phyloP scores from a whole-genome alignment of 1,140 invertebrate species.

The Apis mellifera region Amel_HAv3.1 CM009937.2:5470001-5470500 shows the following conservation, averaged over 20 bases:
- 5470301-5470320: conserved; percentile 3
- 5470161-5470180: conserved; percentile 64
- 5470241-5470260: not conserved
- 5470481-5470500: not conserved
- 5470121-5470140: conserved; percentile 56
- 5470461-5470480: not conserved
- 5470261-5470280: not conserved
- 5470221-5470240: conserved; percentile 45
- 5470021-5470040: conserved; percentile 1
- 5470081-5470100: conserved; percentile 65
- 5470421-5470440: not conserved
- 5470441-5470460: not conserved
- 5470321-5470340: conserved; percentile 37
- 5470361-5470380: not conserved
- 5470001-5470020: too few species aligned
- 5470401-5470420: not conserved
- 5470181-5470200: conserved; percentile 60
- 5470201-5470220: conserved; percentile 62
- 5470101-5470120: conserved; percentile 62
- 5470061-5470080: conserved; percentile 52
- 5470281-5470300: conserved; percentile 40
- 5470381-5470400: conserved; percentile 7
- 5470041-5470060: conserved; percentile 4
- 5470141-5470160: conserved; percentile 62
- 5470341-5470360: conserved; percentile 18